A percentile compares a stretch with the other conserved stretches of the same genome.
Conservation (phyloP, 2,113 vertebrate genomes). For the Corythornis madagascariensis region DNA sequence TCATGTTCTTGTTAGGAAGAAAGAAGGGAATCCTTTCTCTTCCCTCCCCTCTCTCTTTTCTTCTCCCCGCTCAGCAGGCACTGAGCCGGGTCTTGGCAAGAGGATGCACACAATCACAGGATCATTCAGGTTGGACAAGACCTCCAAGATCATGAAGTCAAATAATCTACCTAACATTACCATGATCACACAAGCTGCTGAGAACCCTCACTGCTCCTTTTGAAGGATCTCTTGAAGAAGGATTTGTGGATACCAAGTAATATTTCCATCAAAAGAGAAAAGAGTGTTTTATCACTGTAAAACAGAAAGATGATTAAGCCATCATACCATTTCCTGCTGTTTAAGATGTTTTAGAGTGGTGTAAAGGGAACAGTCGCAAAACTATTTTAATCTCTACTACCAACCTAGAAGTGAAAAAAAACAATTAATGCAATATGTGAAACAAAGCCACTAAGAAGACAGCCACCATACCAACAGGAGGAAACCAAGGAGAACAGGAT, state of each 20-base stretch:
- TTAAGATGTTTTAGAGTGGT: background rate
- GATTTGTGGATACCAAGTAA: background rate
- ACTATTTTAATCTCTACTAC: background rate
- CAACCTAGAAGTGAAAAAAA: background rate
- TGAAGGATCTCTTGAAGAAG: background rate
- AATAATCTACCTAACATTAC: too few relatives aligned
- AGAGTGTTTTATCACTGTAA: background rate
- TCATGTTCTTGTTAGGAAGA: background rate
- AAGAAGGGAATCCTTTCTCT: background rate
- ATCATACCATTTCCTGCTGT: background rate
- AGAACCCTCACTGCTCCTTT: background rate
- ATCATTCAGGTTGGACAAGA: too few relatives aligned
- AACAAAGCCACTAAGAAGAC: background rate
- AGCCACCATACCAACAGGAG: background rate
- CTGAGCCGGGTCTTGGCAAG: background rate
- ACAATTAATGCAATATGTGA: background rate
- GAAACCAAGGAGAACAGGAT: background rate
- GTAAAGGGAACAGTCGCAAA: background rate
- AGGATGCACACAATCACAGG: too few relatives aligned
- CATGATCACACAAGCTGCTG: background rate
- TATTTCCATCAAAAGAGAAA: background rate
- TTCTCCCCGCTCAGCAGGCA: background rate
- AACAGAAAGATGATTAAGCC: background rate
- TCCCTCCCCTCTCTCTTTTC: background rate
- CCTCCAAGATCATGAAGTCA: too few relatives aligned